Evolutionary conservation across 2,888 invertebrate genomes (phyloP), one percentile per base, ranked within the genome.

Genomic region (Agrotis puta): DNA sequence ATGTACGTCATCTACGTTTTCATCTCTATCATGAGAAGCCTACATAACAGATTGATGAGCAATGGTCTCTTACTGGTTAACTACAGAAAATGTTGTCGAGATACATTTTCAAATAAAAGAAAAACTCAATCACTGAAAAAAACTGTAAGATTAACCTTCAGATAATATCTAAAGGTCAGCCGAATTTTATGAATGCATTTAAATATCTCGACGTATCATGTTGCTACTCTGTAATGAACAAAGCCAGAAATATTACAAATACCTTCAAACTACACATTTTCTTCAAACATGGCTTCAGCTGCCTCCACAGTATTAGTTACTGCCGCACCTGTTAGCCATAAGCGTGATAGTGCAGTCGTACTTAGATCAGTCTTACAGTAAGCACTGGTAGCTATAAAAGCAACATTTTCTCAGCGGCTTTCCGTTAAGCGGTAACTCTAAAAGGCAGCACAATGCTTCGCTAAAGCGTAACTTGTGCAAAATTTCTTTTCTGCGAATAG

Each of bases 401-500:
- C 48, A 54, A 70, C 70, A 69, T 73, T 81, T 74, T 63, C 74
- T 50, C 68, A 64, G 64, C 68, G 62, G 63, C 70, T 73, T 77
- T 74, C 74, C 70, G 72, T 73, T 65, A 58, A 81, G 77, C 68
- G 79, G 69, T 79, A 48, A 68, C 58, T 76, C 72, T 61, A 79
- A 79, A 79, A 57, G 62, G 59, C 70, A 70, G 74, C 76, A 79
- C 81, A 81, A 81, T 81, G 81, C 72, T 70, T 56, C 64, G 77
- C 79, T 80, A 85, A 77, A 86, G 74, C 79, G 75, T 66, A 81
- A 83, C 84, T 91, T 92, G 94, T 91, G 94, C 94, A 94, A 95
- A 94, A 95, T 94, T 93, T 95, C 93, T 94, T 94, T 94, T 95
- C 94, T 87, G 78, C 88, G 93, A 93, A 94, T 89, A 91, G 92